Conservation (phyloP, 2,797 vertebrate species). For the Linurgus olivaceus region DNA sequence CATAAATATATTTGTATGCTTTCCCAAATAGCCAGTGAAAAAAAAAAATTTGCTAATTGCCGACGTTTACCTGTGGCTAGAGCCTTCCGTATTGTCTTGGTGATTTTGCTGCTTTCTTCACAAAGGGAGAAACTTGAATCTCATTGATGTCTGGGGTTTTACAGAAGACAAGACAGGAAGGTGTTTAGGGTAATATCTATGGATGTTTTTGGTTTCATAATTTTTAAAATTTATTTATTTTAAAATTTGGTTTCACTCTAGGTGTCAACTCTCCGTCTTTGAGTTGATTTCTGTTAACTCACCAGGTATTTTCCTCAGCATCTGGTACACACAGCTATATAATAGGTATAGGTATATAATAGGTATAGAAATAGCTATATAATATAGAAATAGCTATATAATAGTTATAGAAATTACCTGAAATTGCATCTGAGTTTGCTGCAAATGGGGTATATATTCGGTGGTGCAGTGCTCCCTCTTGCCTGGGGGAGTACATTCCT, state of each 20-base stretch:
- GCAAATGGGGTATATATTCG: not conserved
- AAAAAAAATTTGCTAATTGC: not conserved
- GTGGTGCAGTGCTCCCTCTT: not conserved
- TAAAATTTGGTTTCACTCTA: not conserved
- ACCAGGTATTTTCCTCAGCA: not conserved
- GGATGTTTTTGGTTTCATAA: not conserved
- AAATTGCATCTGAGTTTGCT: not conserved
- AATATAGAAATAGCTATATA: not conserved
- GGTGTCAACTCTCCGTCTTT: not conserved
- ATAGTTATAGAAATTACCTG: not conserved
- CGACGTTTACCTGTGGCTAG: fast-evolving
- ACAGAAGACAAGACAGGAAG: not conserved
- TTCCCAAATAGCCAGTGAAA: not conserved
- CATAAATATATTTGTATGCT: not conserved
- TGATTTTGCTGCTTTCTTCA: not conserved
- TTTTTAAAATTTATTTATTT: not conserved
- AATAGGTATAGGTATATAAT: not conserved
- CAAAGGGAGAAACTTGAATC: not conserved
- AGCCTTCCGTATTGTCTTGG: fast-evolving
- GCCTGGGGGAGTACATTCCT: not conserved
- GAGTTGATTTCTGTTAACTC: not conserved
- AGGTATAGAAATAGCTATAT: not conserved
- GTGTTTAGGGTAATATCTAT: not conserved
- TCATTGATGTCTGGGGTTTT: not conserved
- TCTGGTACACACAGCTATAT: not conserved